Evolutionary conservation across 1,140 invertebrate genomes (phyloP).

Genomic region (Lepidostoma basale): DNA sequence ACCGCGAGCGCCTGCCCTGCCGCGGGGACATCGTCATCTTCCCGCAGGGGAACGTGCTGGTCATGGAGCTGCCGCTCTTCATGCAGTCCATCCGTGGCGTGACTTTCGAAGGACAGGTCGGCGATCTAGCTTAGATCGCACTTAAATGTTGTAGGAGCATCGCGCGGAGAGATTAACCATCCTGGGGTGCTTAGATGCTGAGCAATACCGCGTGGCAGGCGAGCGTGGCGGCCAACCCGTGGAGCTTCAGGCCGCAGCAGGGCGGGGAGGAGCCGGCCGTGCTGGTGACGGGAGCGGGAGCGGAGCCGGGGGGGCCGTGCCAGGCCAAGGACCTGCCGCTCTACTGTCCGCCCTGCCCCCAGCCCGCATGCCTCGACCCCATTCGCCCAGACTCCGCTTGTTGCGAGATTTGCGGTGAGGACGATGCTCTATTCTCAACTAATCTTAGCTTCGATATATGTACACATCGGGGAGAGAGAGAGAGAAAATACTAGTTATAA

Average conservation of each 20-base stretch:
- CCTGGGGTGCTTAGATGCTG: too few relatives aligned
- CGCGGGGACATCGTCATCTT: neutral
- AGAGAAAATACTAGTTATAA: too few relatives aligned
- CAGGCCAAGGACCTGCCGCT: too few relatives aligned
- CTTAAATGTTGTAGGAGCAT: too few relatives aligned
- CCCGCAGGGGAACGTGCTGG: neutral
- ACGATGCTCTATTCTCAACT: too few relatives aligned
- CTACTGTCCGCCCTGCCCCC: too few relatives aligned
- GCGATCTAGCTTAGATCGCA: too few relatives aligned
- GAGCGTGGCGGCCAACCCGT: neutral
- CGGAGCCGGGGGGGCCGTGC: neutral
- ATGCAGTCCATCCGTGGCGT: neutral
- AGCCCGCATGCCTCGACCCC: neutral
- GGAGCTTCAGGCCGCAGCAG: neutral
- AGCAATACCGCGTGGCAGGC: neutral
- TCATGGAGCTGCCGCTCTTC: neutral
- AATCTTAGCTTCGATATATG: too few relatives aligned
- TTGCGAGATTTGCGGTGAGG: slow-evolving; percentile 6
- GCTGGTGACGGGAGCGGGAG: neutral
- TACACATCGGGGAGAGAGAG: too few relatives aligned
- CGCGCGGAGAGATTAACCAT: too few relatives aligned
- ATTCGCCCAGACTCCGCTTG: neutral
- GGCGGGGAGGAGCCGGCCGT: neutral
- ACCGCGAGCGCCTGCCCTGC: slow-evolving; percentile 24
- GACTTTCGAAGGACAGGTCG: neutral